phyloP scores from a whole-genome alignment of 2,113 vertebrate genomes.

The Brachyistius frenatus region DNA sequence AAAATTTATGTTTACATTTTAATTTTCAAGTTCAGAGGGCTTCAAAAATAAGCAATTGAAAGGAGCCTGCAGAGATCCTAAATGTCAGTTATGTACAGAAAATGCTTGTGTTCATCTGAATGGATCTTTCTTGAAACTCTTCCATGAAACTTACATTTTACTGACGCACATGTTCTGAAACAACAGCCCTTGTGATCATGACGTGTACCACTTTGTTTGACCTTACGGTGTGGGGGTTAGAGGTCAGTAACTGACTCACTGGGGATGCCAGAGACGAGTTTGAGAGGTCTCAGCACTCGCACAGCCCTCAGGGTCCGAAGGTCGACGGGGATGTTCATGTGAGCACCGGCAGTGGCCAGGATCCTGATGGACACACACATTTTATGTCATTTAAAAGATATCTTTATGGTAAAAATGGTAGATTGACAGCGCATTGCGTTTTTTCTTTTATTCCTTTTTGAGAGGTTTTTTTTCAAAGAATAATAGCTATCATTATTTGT shows the following conservation, averaged over 20 bases:
- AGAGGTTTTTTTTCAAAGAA: neutral
- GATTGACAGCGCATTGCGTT: neutral
- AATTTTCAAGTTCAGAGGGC: too few relatives aligned
- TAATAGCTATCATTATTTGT: constrained; percentile 15
- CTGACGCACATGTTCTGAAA: neutral
- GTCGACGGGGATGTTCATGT: constrained; percentile 99
- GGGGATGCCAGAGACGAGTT: constrained; percentile 98
- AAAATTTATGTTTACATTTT: too few relatives aligned
- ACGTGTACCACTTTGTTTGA: neutral
- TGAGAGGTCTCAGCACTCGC: constrained; percentile 94
- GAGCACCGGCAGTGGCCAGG: constrained; percentile 94
- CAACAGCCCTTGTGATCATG: neutral
- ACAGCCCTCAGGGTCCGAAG: constrained; percentile 96
- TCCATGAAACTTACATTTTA: neutral
- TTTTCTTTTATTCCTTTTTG: neutral
- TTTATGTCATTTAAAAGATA: neutral
- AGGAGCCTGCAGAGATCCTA: too few relatives aligned
- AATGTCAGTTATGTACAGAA: neutral
- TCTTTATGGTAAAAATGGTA: neutral
- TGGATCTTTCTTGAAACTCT: neutral
- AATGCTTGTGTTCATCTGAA: too few relatives aligned
- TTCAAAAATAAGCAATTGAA: too few relatives aligned
- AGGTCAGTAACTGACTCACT: constrained; percentile 86
- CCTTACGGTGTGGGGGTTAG: neutral
- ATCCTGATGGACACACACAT: constrained; percentile 85